These are phyloP conservation scores for Muscicapa adusta DNA, from an alignment of 2,113 vertebrate species.

Conservation along the genomic window DNA sequence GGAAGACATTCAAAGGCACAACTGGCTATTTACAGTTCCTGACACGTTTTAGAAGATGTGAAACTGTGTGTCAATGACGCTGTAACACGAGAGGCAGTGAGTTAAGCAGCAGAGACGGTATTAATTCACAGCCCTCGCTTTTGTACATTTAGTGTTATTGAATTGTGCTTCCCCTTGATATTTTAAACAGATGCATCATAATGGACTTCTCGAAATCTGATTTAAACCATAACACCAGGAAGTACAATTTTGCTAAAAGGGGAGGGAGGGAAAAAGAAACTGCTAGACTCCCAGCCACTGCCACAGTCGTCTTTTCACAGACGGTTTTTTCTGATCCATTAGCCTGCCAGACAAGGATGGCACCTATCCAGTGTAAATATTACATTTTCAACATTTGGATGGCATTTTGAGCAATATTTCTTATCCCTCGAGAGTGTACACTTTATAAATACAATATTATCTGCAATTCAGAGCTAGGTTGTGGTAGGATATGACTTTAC, in stretches of 20 bases:
- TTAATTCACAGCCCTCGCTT: background rate
- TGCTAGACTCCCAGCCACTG: background rate
- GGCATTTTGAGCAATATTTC: background rate
- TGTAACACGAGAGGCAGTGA: background rate
- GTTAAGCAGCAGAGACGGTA: background rate
- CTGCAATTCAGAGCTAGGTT: background rate
- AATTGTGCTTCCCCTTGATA: background rate
- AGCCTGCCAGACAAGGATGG: conserved; percentile 10
- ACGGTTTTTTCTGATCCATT: conserved; percentile 35
- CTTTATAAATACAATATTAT: conserved; percentile 17
- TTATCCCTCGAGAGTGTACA: background rate
- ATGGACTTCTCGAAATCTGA: conserved; percentile 19
- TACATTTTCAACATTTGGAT: conserved; percentile 35
- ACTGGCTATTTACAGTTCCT: conserved; percentile 38
- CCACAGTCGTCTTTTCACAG: background rate
- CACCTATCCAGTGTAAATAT: conserved; percentile 41
- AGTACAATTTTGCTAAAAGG: conserved; percentile 25
- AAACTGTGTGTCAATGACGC: background rate
- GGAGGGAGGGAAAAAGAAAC: background rate
- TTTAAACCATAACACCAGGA: conserved; percentile 38
- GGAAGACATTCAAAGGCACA: conserved; percentile 55
- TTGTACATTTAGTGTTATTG: background rate
- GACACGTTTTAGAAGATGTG: background rate
- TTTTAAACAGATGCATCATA: conserved; percentile 44
- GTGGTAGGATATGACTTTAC: background rate